Conservation (phyloP, 2,113 vertebrate species). For the Smithornis capensis region DNA sequence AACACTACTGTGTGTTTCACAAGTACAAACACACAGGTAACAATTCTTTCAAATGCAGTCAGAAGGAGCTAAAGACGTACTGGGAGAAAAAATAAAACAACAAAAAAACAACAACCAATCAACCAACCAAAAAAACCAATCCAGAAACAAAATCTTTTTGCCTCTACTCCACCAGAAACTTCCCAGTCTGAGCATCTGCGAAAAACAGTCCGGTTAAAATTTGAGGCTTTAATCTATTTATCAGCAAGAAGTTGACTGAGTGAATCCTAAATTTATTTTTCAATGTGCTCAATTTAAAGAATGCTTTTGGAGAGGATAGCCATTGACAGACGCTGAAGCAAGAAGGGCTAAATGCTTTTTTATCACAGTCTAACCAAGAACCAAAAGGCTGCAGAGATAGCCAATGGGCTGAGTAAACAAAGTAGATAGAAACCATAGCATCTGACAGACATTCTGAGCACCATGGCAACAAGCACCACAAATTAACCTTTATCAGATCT, state of each 20-base stretch:
- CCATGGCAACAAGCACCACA: neutral
- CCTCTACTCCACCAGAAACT: neutral
- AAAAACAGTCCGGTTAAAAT: neutral
- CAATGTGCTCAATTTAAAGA: neutral
- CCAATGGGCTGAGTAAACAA: neutral
- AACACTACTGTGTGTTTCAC: neutral
- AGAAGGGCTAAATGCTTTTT: neutral
- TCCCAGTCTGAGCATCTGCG: neutral
- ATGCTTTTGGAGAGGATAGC: neutral
- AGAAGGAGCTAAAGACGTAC: neutral
- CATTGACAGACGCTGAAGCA: neutral
- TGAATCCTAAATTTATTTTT: neutral
- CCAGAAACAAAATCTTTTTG: neutral
- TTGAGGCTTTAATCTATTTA: neutral
- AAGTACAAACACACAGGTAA: neutral
- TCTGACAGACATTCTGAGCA: neutral
- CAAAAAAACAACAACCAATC: fast-evolving
- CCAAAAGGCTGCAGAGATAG: neutral
- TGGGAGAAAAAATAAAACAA: neutral
- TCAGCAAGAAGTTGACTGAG: neutral
- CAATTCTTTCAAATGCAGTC: neutral
- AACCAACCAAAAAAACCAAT: neutral
- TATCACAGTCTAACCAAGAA: neutral
- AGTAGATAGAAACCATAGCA: neutral
- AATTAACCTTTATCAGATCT: neutral